Evolutionary conservation across 1,140 invertebrate species (phyloP), one percentile per base, ranked within the genome.

Genomic region (Epicauta chinensis): DNA sequence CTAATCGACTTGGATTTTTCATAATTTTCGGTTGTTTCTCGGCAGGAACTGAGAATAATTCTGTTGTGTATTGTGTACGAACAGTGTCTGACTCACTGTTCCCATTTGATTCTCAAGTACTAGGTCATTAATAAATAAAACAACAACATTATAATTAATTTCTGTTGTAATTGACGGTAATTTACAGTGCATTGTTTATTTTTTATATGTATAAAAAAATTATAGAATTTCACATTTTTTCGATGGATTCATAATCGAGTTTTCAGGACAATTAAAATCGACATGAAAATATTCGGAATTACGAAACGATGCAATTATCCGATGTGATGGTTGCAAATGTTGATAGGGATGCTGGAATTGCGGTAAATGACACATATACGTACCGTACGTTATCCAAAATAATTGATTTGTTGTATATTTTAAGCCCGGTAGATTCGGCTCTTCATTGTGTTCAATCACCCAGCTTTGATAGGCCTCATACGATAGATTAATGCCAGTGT

Each of bases 381-480:
- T 34, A n/a, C 45, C 35, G 30, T 47, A 47, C 16, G 34, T 37
- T 29, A 47, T 43, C 76, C 77, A 84, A 63, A 82, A 83, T 12
- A 83, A 65, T 64, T 84, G 81, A n/a, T 75, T 66, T 16, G 66
- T 62, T 7, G 55, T 78, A 73, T 73, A 75, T 7, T 75, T 65
- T 5, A 75, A 52, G 13, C 72, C 73, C 6, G 71, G 73, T 6
- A 75, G 53, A 37, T 51, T 45, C 0, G 72, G 69, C 54, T 89
- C 86, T 1, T 66, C 60, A 0, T 78, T 77, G 58, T 87, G 77
- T 4, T 78, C 70, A 23, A 79, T 65, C 0, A 73, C 74, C 85
- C 87, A 89, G 10, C 78, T 76, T 29, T 79, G 74, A 65, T 90
- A 91, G 0, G 89, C 89, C 16, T 79, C 75, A 65, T 91, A 93